Conservation (phyloP, 2,888 invertebrate genomes). For the Lacanobia oleracea region DNA sequence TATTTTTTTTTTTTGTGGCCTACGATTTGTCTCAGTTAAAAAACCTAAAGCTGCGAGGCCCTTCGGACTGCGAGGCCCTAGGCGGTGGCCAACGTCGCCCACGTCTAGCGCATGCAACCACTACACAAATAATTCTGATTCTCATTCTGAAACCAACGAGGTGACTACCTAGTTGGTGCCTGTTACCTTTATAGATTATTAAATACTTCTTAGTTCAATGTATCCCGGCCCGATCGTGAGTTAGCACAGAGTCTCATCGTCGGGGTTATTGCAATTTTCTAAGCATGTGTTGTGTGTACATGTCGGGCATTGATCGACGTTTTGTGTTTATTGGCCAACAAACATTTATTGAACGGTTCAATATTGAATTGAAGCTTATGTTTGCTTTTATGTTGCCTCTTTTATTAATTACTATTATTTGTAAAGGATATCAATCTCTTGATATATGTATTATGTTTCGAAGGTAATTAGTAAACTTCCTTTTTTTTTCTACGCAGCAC, state of each 20-base stretch:
- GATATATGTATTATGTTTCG: not conserved
- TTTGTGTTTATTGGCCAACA: constrained; percentile 18
- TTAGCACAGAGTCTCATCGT: constrained; percentile 39
- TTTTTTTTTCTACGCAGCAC: no score
- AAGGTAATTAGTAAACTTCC: not conserved
- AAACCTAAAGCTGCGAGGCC: no score
- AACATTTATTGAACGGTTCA: constrained; percentile 27
- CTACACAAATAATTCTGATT: not conserved
- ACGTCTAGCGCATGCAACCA: not conserved
- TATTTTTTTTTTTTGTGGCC: no score
- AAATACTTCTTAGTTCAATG: constrained; percentile 31
- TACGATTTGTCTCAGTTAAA: no score
- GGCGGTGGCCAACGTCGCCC: no score
- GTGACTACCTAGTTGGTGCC: no score
- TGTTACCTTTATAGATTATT: not conserved
- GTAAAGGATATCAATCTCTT: not conserved
- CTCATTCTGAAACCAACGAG: no score
- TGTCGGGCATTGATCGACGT: constrained; percentile 21
- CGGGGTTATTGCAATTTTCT: constrained; percentile 60
- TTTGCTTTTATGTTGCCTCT: not conserved
- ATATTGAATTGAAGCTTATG: not conserved
- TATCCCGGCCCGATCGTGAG: constrained; percentile 14
- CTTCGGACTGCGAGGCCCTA: no score
- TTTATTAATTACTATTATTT: not conserved
- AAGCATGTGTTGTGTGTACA: constrained; percentile 34